Percentiles rank a stretch among this genome's conserved stretches.
These are phyloP conservation scores for Aphidoletes aphidimyza DNA, from an alignment of 2,888 invertebrate species.

Conservation along the genomic window DNA sequence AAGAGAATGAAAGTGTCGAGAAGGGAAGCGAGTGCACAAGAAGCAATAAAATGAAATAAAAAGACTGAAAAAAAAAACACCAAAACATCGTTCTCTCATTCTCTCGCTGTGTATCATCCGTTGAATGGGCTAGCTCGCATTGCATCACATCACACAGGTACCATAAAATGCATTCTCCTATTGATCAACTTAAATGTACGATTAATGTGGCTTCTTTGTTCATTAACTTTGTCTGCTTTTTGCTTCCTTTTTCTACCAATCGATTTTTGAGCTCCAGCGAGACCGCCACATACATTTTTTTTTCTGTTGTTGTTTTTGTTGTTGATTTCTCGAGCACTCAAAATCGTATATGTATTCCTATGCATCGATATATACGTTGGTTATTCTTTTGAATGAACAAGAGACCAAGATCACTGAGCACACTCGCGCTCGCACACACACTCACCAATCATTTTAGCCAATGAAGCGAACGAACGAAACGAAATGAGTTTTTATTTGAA, in stretches of 20 bases:
- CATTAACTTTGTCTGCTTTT: slow-evolving; percentile 37
- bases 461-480: neutral
- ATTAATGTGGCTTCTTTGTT: slow-evolving; percentile 49
- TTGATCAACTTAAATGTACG: slow-evolving; percentile 49
- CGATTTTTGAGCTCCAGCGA: neutral
- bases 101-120: too few species aligned
- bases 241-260: slow-evolving; percentile 35
- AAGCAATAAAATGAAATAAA: slow-evolving; percentile 32
- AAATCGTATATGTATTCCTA: too few species aligned
- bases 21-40: slow-evolving; percentile 9
- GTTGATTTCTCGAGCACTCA: neutral
- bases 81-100: too few species aligned
- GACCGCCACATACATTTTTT: slow-evolving; percentile 9
- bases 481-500: slow-evolving; percentile 15
- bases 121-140: too few species aligned
- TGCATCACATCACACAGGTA: slow-evolving; percentile 30
- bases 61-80: too few species aligned
- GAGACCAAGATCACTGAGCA: too few species aligned
- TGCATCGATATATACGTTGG: too few species aligned
- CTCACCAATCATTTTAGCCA: neutral
- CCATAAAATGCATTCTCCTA: slow-evolving; percentile 49
- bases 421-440: too few species aligned
- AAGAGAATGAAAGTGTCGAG: slow-evolving; percentile 36
- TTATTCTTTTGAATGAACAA: too few species aligned
- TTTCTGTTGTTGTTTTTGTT: neutral